Conservation (phyloP, 2,113 vertebrate species). For the Prietella phreatophila region DNA sequence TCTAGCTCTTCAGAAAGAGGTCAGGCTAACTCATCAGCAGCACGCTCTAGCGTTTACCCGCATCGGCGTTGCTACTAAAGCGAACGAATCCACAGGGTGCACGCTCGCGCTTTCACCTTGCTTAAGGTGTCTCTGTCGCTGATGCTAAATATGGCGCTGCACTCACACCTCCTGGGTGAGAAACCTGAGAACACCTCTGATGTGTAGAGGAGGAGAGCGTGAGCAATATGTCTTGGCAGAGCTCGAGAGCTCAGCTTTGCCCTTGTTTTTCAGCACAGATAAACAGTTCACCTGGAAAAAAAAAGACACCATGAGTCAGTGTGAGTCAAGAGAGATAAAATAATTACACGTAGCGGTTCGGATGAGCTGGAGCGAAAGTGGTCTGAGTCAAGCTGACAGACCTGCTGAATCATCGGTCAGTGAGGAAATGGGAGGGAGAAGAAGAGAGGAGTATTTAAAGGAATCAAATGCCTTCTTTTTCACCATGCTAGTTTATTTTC, state of each 20-base stretch:
- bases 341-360: conserved; percentile 3
- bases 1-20: background rate
- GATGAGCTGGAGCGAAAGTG: background rate
- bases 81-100: background rate
- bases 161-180: conserved; percentile 1
- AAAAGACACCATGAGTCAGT: background rate
- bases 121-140: conserved; percentile 11
- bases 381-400: background rate
- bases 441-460: background rate
- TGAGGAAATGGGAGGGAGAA: background rate
- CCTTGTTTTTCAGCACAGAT: conserved; percentile 16
- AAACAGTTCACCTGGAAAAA: conserved; percentile 12
- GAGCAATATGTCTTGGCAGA: conserved; percentile 15
- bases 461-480: background rate
- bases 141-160: conserved; percentile 28
- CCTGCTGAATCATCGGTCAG: conserved; percentile 21
- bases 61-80: background rate
- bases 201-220: background rate
- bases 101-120: conserved; percentile 31
- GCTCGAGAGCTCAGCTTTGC: background rate
- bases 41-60: background rate
- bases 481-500: background rate
- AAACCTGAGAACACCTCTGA: background rate
- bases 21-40: conserved; percentile 11
- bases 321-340: conserved; percentile 4